phyloP scores from a whole-genome alignment of 2,113 vertebrate species.

The Ammodytes dubius region DNA sequence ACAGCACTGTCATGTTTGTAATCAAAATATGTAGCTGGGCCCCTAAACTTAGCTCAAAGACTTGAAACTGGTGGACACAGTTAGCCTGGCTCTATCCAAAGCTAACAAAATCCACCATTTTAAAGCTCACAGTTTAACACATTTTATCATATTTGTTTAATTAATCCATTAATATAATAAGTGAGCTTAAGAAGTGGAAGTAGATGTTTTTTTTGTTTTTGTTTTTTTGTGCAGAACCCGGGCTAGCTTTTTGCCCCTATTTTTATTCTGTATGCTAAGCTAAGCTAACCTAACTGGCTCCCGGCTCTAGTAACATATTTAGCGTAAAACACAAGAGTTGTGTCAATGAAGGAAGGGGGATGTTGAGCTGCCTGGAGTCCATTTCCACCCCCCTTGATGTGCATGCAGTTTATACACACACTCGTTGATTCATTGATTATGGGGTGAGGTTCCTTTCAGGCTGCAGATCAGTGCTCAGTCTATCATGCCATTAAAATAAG shows the following conservation, averaged over 20 bases:
- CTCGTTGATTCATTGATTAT: neutral
- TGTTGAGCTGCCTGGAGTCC: neutral
- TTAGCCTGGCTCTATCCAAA: neutral
- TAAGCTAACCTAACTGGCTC: neutral
- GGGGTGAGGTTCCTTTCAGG: neutral
- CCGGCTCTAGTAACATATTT: neutral
- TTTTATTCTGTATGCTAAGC: neutral
- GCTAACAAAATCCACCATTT: neutral
- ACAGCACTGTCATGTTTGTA: neutral
- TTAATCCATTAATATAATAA: neutral
- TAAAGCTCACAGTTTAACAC: neutral
- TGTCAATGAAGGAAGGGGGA: neutral
- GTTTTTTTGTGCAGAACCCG: neutral
- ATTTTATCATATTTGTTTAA: neutral
- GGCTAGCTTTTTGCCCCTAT: neutral
- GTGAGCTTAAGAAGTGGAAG: neutral
- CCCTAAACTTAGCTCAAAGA: neutral
- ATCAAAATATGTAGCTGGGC: neutral
- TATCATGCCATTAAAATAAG: slow-evolving; percentile 5
- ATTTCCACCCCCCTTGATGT: neutral
- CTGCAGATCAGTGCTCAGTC: neutral
- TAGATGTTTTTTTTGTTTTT: neutral
- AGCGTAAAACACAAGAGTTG: neutral
- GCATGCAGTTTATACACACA: neutral
- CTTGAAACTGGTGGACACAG: neutral